These are phyloP conservation scores for Sphaeridia pumilis DNA, from an alignment of 2,888 invertebrate genomes.

Conservation along the genomic window DNA sequence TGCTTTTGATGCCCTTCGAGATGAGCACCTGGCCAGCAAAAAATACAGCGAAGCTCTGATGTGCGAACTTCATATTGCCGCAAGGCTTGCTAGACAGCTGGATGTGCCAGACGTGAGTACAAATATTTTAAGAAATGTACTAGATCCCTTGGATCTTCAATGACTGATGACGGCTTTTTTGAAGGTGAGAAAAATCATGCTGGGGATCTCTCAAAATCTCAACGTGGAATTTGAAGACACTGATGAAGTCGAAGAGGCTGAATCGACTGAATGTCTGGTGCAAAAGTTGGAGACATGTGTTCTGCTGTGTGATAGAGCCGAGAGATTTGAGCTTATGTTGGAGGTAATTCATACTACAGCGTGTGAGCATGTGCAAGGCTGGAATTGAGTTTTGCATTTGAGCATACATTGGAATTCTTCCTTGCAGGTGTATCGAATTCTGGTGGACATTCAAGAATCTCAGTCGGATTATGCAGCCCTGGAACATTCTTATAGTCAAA, in stretches of 20 bases:
- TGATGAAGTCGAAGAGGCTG: slow-evolving; percentile 33
- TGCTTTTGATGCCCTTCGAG: slow-evolving; percentile 30
- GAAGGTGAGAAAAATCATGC: slow-evolving; percentile 31
- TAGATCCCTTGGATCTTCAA: too few species aligned
- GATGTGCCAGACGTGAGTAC: slow-evolving; percentile 30
- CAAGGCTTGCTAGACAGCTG: slow-evolving; percentile 31
- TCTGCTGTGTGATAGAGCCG: slow-evolving; percentile 29
- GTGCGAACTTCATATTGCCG: slow-evolving; percentile 35
- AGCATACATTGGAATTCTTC: not conserved
- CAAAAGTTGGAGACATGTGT: slow-evolving; percentile 33
- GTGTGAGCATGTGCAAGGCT: not conserved
- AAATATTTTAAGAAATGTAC: not conserved
- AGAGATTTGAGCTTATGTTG: slow-evolving; percentile 35
- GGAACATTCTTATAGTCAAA: slow-evolving; percentile 35
- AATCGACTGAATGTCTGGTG: slow-evolving; percentile 34
- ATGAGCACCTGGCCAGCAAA: slow-evolving; percentile 28
- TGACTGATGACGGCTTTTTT: too few species aligned
- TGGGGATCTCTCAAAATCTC: slow-evolving; percentile 33
- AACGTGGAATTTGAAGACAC: slow-evolving; percentile 33
- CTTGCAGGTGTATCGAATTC: slow-evolving; percentile 33
- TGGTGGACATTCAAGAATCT: slow-evolving; percentile 36
- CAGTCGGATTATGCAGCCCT: slow-evolving; percentile 34
- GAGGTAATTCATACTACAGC: slow-evolving; percentile 26
- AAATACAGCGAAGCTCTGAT: slow-evolving; percentile 34
- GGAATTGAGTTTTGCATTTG: not conserved